Evolutionary conservation across 2,797 vertebrate species (phyloP), one percentile per base, ranked within the genome.

Genomic region (Liparis tanakae): DNA sequence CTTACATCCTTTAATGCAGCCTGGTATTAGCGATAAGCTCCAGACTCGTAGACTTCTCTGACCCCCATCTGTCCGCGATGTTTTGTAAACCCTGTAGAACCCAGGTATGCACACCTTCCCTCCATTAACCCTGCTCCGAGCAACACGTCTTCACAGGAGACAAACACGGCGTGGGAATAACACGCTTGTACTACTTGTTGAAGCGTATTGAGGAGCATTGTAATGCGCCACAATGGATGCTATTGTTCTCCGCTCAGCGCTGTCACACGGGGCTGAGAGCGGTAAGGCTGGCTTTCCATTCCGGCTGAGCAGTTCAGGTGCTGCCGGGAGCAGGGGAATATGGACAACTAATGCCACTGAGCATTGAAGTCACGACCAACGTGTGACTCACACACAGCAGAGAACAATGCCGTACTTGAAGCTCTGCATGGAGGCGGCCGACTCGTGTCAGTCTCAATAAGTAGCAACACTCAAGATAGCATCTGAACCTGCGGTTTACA

Each of bases 191-290:
- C 64, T 30, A 46, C 80, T 85, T 87, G 87, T 90, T 87, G 84
- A 84, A 90, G 84, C 83, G 74, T 36, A 83, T 90, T 88, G 86
- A 74, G 71, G 51, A 51, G 80, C 77, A 83, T 86, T 90, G 82
- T 87, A 1, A 44, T 0, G 57, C 14, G 1, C 43, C 73, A 90
- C 87, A 89, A 87, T 83, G 41, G 57, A 10, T 3, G 0, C 76
- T 70, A 81, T 88, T 91, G 86, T 92, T 82, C 78, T 58, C 43
- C 30, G 2, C 37, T 80, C 57, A 54, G 56, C 0, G 22, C 65
- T 30, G 70, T 83, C 86, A 83, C 82, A 85, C 9, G 25, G 77
- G 74, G 75, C 72, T 73, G 72, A 82, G 82, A 84, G 86, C 79
- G 81, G 62, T 46, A 43, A 61, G 74, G 61, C 51, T 66, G 61